Conservation (phyloP, 1,140 invertebrate species). For the Diabrotica undecimpunctata region DNA sequence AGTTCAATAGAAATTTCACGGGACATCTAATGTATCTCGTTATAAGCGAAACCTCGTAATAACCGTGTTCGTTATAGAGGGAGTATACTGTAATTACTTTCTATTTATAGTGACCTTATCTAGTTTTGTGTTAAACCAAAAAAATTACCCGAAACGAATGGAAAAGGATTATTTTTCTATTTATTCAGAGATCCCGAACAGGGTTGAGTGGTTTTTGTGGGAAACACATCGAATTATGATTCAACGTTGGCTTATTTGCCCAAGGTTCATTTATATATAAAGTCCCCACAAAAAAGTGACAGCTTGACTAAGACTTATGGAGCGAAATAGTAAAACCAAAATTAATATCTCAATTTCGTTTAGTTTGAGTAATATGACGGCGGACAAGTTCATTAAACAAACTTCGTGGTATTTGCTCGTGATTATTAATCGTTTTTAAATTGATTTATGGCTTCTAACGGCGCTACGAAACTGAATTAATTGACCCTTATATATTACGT, state of each 20-base stretch:
- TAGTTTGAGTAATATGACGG: not conserved
- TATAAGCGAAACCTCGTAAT: too few relatives aligned
- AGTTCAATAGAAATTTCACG: too few relatives aligned
- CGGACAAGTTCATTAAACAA: slow-evolving; percentile 8
- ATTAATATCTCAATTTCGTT: slow-evolving; percentile 13
- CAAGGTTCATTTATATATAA: not conserved
- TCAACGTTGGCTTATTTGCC: not conserved
- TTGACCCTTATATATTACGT: slow-evolving; percentile 19
- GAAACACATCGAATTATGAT: not conserved
- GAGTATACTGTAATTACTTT: too few relatives aligned
- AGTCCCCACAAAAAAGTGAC: not conserved
- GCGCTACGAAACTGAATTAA: slow-evolving; percentile 9
- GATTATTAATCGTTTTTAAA: slow-evolving; percentile 30
- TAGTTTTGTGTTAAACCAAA: too few relatives aligned
- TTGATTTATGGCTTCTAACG: slow-evolving; percentile 25
- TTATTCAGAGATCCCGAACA: too few relatives aligned
- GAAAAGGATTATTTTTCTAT: too few relatives aligned
- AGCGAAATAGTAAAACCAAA: not conserved
- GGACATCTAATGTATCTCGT: too few relatives aligned
- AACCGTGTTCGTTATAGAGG: too few relatives aligned
- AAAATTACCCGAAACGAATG: too few relatives aligned
- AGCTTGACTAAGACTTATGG: not conserved
- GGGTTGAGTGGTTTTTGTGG: not conserved
- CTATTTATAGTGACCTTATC: too few relatives aligned
- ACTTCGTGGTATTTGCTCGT: slow-evolving; percentile 18